Base-by-base conservation (phyloP, 2,888 invertebrate species). In the Mesoligia furuncula region DNA sequence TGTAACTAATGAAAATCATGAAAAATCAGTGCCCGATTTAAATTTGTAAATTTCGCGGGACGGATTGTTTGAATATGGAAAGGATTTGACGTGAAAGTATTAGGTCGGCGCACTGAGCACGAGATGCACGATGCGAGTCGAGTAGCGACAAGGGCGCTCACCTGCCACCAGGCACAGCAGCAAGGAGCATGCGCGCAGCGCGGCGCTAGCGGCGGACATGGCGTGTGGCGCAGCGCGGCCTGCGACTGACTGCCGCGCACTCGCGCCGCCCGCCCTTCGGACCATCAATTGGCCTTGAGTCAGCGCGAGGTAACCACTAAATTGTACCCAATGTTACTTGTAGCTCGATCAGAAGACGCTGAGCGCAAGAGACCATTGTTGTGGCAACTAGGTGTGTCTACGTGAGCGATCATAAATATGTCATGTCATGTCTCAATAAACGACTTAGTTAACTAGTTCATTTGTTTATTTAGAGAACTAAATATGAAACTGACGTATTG, bases 81-180 rank as follows among this genome's bases (percentile, higher is more conserved):
- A 79, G 11, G 3, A 24, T 57, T 54, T 27, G 2, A 54, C 36
- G 42, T 48, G 79, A 8, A 66, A 27, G 17, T 27, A 24, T 31
- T 11, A 39, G 59, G 27, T 62, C 0, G 20, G 59, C 27, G 61
- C 66, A 54, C 31, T 24, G 5, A 42, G 48, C 68, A 67, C 69
- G 24, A 51, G 54, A 61, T n/a, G 71, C 39, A 36, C 24, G 51
- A 36, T 5, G 77, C 27, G 24, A 45, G 61, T 59, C 31, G n/a
- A 51, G 61, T 54, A 62, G 81, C 36, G n/a, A 17, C 36, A 24
- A 62, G 1, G 45, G 15, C 42, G 84, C 92, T 91, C 91, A 95
- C 96, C 96, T 95, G 95, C 91, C 81, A 93, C 91, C 77, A 94
- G 89, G 89, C 92, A 93, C 88, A 96, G 91, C 80, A 94, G 87